phyloP scores from a whole-genome alignment of 2,888 invertebrate genomes.

The Chloromyia formosa region DNA sequence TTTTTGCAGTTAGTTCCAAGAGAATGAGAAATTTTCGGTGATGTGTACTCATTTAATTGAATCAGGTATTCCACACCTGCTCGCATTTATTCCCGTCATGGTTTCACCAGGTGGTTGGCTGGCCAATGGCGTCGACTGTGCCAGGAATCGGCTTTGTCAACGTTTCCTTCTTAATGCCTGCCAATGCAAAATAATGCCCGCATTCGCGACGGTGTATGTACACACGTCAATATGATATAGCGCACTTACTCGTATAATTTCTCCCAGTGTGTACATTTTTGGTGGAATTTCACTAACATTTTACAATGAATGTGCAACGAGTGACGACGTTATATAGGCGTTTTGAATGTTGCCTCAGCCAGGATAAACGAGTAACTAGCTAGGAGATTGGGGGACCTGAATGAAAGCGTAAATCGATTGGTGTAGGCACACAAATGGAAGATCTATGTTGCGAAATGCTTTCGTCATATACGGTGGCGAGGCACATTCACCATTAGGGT shows the following conservation, averaged over 20 bases:
- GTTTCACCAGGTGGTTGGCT: not conserved
- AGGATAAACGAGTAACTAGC: not conserved
- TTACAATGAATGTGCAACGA: constrained; percentile 6
- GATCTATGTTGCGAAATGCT: not conserved
- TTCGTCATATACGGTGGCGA: constrained; percentile 13
- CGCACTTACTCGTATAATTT: not conserved
- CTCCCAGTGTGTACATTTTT: not conserved
- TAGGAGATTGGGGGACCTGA: too few relatives aligned
- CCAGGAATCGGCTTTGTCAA: not conserved
- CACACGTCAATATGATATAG: too few relatives aligned
- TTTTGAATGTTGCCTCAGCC: not conserved
- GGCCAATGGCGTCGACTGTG: not conserved
- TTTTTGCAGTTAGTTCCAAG: constrained; percentile 51
- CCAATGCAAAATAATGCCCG: constrained; percentile 11
- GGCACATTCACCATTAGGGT: too few relatives aligned
- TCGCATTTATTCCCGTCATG: not conserved
- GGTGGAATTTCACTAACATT: constrained; percentile 13
- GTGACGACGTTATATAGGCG: not conserved
- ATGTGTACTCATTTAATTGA: constrained; percentile 53
- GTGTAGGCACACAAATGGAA: not conserved
- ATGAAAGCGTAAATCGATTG: constrained; percentile 14
- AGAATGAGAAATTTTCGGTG: constrained; percentile 51
- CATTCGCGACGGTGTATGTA: not conserved
- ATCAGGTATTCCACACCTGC: constrained; percentile 47
- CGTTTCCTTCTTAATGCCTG: constrained; percentile 18